Evolutionary conservation across 2,797 vertebrate genomes (phyloP), one percentile per base, ranked within the genome.

Genomic region (Psittacula derbiana): DNA sequence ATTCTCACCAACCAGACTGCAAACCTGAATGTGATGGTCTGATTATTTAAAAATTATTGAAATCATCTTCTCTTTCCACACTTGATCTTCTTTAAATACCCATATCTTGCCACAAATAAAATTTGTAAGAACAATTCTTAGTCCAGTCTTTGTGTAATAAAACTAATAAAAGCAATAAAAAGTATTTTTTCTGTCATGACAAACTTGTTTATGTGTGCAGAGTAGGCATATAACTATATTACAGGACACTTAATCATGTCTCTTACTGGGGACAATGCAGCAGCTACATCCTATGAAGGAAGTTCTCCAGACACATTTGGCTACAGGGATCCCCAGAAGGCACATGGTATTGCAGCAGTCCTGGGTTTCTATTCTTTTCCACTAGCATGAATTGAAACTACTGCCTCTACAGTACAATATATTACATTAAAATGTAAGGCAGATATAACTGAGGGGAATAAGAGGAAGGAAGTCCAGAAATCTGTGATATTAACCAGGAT

Each of bases 1-100:
- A 43, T 80, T 83, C 43, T 81, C 31, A 79, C 36, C 53, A 91
- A 69, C 36, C 11, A 78, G 49, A 40, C 27, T 50, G 49, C 86
- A 90, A 89, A 72, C 79, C 55, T 90, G 75, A 97, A 94, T 52
- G 83, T 52, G 50, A 90, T 53, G 46, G 73, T 79, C 66, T 67
- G 67, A 72, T 93, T 92, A 93, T 36, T 87, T 83, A 69, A 96
- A 97, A 93, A 83, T 41, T 64, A 84, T 38, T 92, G 62, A 94
- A 88, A 91, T 84, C 3, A n/a, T 50, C 53, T 91, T 88, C 55
- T 66, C n/a, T 88, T 81, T 96, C 73, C 60, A 80, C 41, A 46
- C 64, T 76, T 92, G 38, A 70, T 88, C 71, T 86, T 86, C 40
- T 79, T 73, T 67, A 94, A 96, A 92, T 87, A 94, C 25, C 40